Evolutionary conservation across 2,113 vertebrate genomes (phyloP).

Genomic region (Nyctereutes procyonoides): DNA sequence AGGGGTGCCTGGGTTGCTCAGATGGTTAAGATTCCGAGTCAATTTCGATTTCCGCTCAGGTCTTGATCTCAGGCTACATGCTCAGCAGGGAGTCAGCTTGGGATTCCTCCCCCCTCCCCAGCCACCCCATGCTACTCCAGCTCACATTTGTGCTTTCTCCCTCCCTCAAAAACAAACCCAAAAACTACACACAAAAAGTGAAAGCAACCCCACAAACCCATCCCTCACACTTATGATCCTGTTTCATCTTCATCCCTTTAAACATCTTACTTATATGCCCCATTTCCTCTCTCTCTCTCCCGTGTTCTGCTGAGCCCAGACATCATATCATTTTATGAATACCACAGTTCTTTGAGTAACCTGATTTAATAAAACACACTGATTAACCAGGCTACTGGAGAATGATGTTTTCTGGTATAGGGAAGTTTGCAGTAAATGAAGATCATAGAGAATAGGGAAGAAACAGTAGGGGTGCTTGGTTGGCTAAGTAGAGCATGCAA

Average conservation of each 20-base stretch:
- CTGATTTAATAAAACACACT: background rate
- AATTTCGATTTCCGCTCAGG: background rate
- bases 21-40: background rate
- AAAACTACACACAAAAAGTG: too few species aligned
- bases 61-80: background rate
- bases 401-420: constrained; percentile 11
- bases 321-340: background rate
- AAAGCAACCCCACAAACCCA: background rate
- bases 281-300: background rate
- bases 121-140: background rate
- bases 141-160: background rate
- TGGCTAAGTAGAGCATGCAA: background rate
- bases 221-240: background rate
- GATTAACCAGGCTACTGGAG: background rate
- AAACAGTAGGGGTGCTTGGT: background rate
- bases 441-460: background rate
- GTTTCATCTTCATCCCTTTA: background rate
- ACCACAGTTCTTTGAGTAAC: background rate
- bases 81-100: background rate
- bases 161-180: too few species aligned
- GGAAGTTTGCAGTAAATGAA: background rate
- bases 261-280: too few species aligned
- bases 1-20: background rate
- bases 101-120: background rate
- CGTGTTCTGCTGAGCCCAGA: background rate